A percentile compares a stretch with the other conserved stretches of the same genome.
Conservation (phyloP, 2,797 vertebrate genomes). For the Sebastes miniatus region DNA sequence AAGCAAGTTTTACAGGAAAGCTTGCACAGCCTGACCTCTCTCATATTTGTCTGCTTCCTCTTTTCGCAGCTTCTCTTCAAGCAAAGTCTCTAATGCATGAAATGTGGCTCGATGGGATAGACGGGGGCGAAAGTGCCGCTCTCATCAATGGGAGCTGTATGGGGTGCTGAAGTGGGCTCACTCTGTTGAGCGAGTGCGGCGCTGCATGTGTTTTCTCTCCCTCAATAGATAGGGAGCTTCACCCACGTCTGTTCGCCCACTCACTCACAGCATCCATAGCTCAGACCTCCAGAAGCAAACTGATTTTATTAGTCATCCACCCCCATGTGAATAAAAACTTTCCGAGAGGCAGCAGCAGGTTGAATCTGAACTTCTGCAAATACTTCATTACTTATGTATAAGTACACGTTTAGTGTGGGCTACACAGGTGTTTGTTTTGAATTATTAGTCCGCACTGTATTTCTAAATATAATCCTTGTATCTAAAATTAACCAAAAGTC, state of each 20-base stretch:
- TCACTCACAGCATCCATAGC: slow-evolving; percentile 57
- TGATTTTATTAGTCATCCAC: slow-evolving; percentile 74
- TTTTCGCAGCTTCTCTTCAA: slow-evolving; percentile 30
- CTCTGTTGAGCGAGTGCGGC: slow-evolving; percentile 57
- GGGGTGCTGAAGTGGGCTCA: slow-evolving; percentile 68
- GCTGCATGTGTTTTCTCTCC: slow-evolving; percentile 65
- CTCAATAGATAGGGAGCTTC: slow-evolving; percentile 67
- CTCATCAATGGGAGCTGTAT: slow-evolving; percentile 73
- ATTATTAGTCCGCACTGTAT: not conserved
- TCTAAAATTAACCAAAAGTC: slow-evolving; percentile 12
- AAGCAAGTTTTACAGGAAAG: slow-evolving; percentile 23
- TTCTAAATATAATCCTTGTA: slow-evolving; percentile 12
- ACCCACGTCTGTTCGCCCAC: slow-evolving; percentile 64
- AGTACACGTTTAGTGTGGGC: not conserved
- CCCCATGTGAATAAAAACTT: slow-evolving; percentile 61
- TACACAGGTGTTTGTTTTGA: not conserved
- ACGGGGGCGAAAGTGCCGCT: slow-evolving; percentile 67
- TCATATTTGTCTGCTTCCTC: slow-evolving; percentile 39
- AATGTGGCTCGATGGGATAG: slow-evolving; percentile 61
- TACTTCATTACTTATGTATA: not conserved
- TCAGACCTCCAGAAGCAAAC: slow-evolving; percentile 66
- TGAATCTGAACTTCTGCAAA: slow-evolving; percentile 41
- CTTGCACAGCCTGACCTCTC: slow-evolving; percentile 24
- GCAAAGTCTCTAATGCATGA: slow-evolving; percentile 59
- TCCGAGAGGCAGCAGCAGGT: slow-evolving; percentile 53